phyloP scores from a whole-genome alignment of 2,113 vertebrate genomes.

The Mungos mungo region DNA sequence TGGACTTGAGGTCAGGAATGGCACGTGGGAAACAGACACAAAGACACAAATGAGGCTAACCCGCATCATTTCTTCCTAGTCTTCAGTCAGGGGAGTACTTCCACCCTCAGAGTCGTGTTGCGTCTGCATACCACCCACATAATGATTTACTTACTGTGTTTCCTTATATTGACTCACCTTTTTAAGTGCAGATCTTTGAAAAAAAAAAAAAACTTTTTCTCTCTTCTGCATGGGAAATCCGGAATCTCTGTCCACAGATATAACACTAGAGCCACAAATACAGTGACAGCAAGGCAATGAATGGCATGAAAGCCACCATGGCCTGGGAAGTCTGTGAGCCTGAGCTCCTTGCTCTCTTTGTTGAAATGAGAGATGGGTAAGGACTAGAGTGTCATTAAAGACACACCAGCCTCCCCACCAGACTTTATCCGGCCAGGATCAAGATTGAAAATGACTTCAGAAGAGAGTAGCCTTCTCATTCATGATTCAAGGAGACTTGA shows the following conservation, averaged over 20 bases:
- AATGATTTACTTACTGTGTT: neutral
- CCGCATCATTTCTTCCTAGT: neutral
- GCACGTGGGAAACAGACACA: neutral
- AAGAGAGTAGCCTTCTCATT: neutral
- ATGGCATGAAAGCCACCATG: neutral
- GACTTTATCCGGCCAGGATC: neutral
- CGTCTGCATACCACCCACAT: accelerated
- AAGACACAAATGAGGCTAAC: neutral
- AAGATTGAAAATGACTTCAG: neutral
- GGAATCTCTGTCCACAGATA: neutral
- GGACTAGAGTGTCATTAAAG: neutral
- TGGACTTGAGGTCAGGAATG: neutral
- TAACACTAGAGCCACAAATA: neutral
- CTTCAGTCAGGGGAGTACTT: neutral
- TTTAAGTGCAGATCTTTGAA: neutral
- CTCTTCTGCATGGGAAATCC: neutral
- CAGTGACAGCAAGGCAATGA: accelerated
- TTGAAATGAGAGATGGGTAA: neutral
- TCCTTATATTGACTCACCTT: neutral
- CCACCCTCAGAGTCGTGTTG: no score
- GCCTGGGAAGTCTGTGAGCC: neutral
- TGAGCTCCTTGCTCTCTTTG: neutral
- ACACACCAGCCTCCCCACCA: neutral
- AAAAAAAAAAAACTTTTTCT: neutral
- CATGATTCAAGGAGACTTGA: neutral